phyloP scores from a whole-genome alignment of 2,113 vertebrate genomes.

The Entosphenus tridentatus region DNA sequence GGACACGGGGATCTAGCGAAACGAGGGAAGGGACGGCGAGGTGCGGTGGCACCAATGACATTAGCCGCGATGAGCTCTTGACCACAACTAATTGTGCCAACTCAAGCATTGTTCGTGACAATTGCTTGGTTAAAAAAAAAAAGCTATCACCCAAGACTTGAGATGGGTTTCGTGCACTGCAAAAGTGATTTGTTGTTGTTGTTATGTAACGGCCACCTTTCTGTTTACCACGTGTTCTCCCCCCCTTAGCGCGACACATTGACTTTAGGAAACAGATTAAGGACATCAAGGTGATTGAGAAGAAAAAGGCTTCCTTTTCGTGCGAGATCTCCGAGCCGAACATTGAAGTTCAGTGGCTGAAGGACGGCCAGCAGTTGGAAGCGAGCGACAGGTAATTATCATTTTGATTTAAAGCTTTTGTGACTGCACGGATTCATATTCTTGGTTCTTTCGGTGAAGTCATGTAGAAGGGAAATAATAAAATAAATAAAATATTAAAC shows the following conservation, averaged over 20 bases:
- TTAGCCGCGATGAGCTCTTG: too few species aligned
- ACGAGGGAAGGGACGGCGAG: too few species aligned
- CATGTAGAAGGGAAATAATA: too few species aligned
- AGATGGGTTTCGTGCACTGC: too few species aligned
- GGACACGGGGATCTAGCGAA: too few species aligned
- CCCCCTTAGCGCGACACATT: slow-evolving; percentile 53
- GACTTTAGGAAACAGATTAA: slow-evolving; percentile 95
- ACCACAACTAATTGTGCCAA: background rate
- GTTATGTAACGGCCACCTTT: background rate
- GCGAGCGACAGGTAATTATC: slow-evolving; percentile 36
- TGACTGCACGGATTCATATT: too few species aligned
- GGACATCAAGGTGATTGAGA: slow-evolving; percentile 86
- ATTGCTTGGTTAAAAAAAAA: background rate
- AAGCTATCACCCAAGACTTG: too few species aligned
- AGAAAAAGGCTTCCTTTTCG: slow-evolving; percentile 78
- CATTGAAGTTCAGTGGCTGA: slow-evolving; percentile 79
- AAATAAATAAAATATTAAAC: too few species aligned
- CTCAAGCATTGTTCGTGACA: slow-evolving; percentile 1
- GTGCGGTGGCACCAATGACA: too few species aligned
- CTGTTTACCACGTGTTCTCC: slow-evolving; percentile 9
- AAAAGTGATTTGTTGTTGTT: background rate
- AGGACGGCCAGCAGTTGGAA: slow-evolving; percentile 70
- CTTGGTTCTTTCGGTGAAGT: too few species aligned
- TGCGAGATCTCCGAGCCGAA: slow-evolving; percentile 93
- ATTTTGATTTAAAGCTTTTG: too few species aligned